Evolutionary conservation across 2,888 invertebrate genomes (phyloP).

Genomic region (Parnassius mnemosyne): DNA sequence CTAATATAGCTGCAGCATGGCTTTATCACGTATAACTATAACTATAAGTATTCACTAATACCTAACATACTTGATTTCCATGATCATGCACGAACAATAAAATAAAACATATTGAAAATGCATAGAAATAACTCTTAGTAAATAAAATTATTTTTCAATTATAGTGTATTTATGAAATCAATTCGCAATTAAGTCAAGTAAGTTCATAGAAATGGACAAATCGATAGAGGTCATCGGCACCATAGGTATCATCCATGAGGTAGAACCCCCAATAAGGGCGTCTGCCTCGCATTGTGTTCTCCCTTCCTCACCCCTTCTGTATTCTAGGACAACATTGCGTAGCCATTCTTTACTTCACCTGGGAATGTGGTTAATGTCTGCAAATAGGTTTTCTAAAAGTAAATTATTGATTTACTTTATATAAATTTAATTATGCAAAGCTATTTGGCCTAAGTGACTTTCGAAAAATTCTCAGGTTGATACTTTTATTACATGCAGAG

Average conservation of each 20-base stretch:
- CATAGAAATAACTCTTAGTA: not conserved
- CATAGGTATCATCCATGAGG: conserved; percentile 68
- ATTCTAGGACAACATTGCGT: conserved; percentile 66
- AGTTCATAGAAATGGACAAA: conserved; percentile 66
- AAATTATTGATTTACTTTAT: no score
- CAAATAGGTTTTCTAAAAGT: no score
- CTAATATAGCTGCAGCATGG: no score
- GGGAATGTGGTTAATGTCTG: conserved; percentile 34
- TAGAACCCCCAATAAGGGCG: conserved; percentile 70
- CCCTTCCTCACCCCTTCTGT: conserved; percentile 53
- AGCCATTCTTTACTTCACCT: conserved; percentile 63
- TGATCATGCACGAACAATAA: no score
- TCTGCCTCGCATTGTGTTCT: conserved; percentile 65
- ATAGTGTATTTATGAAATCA: conserved; percentile 30
- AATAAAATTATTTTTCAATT: conserved; percentile 29
- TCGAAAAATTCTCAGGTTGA: no score
- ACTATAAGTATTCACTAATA: no score
- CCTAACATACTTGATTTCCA: no score
- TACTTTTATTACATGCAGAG: no score
- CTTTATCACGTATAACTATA: no score
- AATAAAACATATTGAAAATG: not conserved
- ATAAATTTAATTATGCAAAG: no score
- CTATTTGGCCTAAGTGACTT: no score
- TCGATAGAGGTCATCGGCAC: conserved; percentile 79
- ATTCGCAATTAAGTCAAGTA: conserved; percentile 67